Evolutionary conservation across 2,797 vertebrate genomes (phyloP), one percentile per base, ranked within the genome.

Genomic region (Tragelaphus oryx): DNA sequence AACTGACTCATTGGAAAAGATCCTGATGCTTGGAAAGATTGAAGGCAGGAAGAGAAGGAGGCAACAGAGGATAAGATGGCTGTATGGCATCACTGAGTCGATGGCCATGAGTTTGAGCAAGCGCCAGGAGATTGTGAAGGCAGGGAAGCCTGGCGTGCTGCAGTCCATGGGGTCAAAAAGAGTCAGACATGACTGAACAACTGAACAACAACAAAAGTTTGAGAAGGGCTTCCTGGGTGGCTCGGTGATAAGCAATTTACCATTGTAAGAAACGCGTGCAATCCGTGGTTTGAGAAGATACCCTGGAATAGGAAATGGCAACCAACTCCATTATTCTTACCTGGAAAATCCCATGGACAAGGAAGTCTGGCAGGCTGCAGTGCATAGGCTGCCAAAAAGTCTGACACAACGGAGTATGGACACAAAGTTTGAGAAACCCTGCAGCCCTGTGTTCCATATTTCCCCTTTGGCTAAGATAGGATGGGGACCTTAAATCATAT

Each of bases 231-330:
- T 65, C n/a, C 17, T 33, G 33, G n/a, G 62, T 65, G 8, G n/a
- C 62, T 65, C 8, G 0, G 30, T 65, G 17, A 33, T 65, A 65
- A 65, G n/a, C n/a, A 65, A 33, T 65, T 8, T 65, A n/a, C n/a
- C 4, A 1, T n/a, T 65, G n/a, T 33, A 65, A 17, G n/a, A 65
- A 33, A 65, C n/a, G 10, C 4, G 1, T n/a, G 33, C 2, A 0
- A 33, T 65, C n/a, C 4, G 0, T 33, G 17, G 16, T 4, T 65
- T n/a, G n/a, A 33, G 17, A 65, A 33, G 62, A 65, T 65, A 33
- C 62, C 17, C n/a, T 65, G 62, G 62, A 33, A 4, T n/a, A 33
- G 17, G 8, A 65, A 65, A n/a, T 65, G 30, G 62, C n/a, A 33
- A 33, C 62, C 17, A 17, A 65, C n/a, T 65, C n/a, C n/a, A 65